Percentiles rank a stretch among this genome's conserved stretches.
phyloP scores from a whole-genome alignment of 2,888 invertebrate species.

The Micropterix aruncella region DNA sequence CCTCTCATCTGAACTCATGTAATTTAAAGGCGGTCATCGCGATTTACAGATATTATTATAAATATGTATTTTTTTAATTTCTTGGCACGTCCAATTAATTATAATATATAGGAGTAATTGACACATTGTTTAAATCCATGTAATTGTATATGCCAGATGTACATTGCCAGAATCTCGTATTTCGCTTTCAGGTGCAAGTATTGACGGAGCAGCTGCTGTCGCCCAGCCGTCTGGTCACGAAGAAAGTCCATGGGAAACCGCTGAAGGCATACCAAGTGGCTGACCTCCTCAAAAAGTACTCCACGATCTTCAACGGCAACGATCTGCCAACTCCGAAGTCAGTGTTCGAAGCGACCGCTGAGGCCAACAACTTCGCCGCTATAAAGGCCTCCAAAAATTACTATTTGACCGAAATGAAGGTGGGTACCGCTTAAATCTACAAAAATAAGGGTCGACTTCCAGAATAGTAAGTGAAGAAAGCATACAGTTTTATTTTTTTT shows the following conservation, averaged over 20 bases:
- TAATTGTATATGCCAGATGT: no score
- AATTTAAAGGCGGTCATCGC: no score
- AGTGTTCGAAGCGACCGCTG: neutral
- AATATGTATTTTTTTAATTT: no score
- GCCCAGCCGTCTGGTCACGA: neutral
- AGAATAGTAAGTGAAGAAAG: no score
- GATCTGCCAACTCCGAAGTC: neutral
- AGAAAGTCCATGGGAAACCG: neutral
- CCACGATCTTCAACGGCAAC: constrained; percentile 1
- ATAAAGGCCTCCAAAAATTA: neutral
- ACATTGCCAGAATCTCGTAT: neutral
- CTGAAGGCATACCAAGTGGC: constrained; percentile 16
- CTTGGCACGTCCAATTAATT: no score
- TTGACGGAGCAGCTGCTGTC: neutral
- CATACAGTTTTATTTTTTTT: no score
- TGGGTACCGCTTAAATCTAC: no score
- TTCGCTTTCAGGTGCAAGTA: neutral
- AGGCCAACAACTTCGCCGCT: neutral
- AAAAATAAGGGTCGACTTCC: no score
- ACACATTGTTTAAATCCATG: no score
- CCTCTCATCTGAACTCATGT: no score
- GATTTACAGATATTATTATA: no score
- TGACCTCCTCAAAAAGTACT: constrained; percentile 1
- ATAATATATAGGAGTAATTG: no score
- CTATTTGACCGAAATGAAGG: neutral